Base-by-base conservation (phyloP, 2,113 vertebrate species). In the Orycteropus afer region DNA sequence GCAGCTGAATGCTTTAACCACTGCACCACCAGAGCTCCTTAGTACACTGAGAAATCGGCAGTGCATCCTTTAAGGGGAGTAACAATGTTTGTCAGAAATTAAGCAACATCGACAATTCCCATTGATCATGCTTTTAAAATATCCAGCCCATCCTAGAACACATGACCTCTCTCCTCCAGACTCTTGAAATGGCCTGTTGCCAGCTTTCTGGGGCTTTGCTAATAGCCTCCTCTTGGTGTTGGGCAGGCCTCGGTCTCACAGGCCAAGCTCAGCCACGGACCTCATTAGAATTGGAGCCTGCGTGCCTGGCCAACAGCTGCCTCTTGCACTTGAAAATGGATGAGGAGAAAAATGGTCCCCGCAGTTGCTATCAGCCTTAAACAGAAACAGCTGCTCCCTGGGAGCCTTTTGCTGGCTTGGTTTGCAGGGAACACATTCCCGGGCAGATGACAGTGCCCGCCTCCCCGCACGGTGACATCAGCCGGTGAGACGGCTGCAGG, bases 341-440 rank as follows among this genome's bases (percentile, higher is more conserved):
- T 59, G 94, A 92, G 83, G 96, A 94, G 95, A 96, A 84, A 92
- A 97, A 96, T 81, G 90, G 97, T 95, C 94, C 96, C 78, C 86
- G n/a, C 3, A 0, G 83, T 94, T 97, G 91, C 96, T 95, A 27
- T 94, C 94, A 94, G 80, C 92, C 96, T 97, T 97, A 91, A 97
- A 86, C 95, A 98, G 97, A 97, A 98, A 97, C 98, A 98, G 97
- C 97, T 98, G 97, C 93, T 97, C 92, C 80, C 49, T 5, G 13
- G 0, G 1, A 98, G 93, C 82, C 90, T 40, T 96, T 97, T 37
- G 5, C 90, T 96, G 97, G 97, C 83, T 29, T 13, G 89, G 86
- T 91, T 85, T 82, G 55, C 81, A 76, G 90, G 61, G 57, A 97
- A 49, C 47, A 49, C 29, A 13, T 57, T 76, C 91, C 92, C 37